phyloP scores from a whole-genome alignment of 1,140 invertebrate species.

The Dendrolimus kikuchii region DNA sequence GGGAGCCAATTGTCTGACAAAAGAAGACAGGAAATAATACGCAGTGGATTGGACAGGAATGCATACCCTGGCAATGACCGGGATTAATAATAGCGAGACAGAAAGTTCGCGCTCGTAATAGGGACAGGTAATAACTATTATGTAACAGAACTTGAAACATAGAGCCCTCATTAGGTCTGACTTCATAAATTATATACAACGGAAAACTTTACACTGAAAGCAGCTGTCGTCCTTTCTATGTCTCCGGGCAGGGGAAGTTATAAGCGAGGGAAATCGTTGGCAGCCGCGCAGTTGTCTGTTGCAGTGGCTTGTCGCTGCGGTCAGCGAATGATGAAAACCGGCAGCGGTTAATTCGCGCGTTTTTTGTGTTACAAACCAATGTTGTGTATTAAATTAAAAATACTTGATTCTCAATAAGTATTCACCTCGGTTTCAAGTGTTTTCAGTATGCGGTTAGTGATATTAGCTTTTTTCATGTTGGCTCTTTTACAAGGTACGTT shows the following conservation, averaged over 20 bases:
- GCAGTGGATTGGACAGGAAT: too few relatives aligned
- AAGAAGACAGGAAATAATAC: too few relatives aligned
- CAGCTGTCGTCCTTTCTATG: conserved; percentile 42
- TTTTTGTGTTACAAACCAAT: not conserved
- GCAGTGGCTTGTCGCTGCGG: conserved; percentile 3
- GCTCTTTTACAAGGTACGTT: conserved; percentile 5
- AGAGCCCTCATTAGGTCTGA: not conserved
- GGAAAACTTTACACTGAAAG: conserved; percentile 38
- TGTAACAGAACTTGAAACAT: too few relatives aligned
- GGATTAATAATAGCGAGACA: too few relatives aligned
- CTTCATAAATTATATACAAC: conserved; percentile 12
- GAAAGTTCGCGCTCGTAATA: too few relatives aligned
- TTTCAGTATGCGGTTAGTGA: not conserved
- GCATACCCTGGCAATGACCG: too few relatives aligned
- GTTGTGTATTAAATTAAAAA: not conserved
- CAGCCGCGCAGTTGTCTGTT: conserved; percentile 31
- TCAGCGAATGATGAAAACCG: not conserved
- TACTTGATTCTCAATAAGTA: not conserved
- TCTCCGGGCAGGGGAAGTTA: conserved; percentile 28
- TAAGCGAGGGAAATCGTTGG: conserved; percentile 37
- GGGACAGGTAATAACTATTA: too few relatives aligned
- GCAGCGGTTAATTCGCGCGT: not conserved
- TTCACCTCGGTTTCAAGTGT: not conserved
- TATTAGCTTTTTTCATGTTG: not conserved
- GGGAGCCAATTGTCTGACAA: too few relatives aligned